phyloP scores from a whole-genome alignment of 2,888 invertebrate species.

The Tetranychus piercei region DNA sequence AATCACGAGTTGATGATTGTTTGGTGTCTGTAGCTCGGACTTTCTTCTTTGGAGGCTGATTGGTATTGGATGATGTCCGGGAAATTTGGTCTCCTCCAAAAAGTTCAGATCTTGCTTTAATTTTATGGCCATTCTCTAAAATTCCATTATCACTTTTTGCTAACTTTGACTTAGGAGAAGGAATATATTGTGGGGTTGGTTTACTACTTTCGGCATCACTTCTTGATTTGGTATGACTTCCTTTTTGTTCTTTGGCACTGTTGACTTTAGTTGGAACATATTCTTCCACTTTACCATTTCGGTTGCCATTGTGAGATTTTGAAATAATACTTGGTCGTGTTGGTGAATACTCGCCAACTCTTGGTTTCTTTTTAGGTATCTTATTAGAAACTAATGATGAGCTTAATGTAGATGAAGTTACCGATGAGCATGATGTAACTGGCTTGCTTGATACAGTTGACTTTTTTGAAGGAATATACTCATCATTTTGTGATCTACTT shows the following conservation, averaged over 20 bases:
- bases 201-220: background rate
- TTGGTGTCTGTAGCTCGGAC: background rate
- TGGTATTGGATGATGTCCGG: background rate
- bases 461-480: background rate
- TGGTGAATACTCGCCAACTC: constrained; percentile 2
- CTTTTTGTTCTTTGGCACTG: background rate
- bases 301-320: background rate
- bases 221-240: background rate
- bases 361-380: background rate
- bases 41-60: background rate
- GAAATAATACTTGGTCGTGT: constrained; percentile 4
- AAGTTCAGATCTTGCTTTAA: background rate
- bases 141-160: background rate
- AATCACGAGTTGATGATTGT: background rate
- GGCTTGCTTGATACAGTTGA: background rate
- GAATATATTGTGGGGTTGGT: background rate
- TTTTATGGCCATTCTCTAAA: background rate
- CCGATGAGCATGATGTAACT: background rate
- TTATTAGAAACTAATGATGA: background rate
- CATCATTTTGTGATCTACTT: background rate
- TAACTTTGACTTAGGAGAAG: background rate
- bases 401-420: background rate
- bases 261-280: background rate
- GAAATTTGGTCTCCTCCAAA: background rate
- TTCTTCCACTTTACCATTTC: background rate